These are phyloP conservation scores for Odontophorus gujanensis DNA, from an alignment of 2,113 vertebrate species.

Conservation along the genomic window DNA sequence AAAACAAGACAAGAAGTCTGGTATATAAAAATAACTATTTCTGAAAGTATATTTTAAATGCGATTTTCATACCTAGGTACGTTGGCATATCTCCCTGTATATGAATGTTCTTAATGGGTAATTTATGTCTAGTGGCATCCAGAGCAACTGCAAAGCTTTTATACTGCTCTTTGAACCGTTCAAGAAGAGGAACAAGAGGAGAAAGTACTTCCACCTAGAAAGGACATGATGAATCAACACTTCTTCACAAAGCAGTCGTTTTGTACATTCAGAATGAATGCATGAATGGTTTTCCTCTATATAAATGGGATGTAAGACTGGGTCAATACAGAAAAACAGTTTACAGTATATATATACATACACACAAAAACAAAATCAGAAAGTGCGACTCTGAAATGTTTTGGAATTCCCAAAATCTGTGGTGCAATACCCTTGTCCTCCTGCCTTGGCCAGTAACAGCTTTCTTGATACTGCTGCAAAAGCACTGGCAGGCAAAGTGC, in stretches of 20 bases:
- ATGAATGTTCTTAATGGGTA: slow-evolving; percentile 85
- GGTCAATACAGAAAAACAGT: not conserved
- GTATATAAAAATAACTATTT: not conserved
- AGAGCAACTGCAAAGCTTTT: slow-evolving; percentile 82
- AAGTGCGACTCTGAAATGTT: not conserved
- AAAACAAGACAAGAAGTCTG: not conserved
- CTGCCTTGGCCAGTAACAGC: not conserved
- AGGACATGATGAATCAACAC: not conserved
- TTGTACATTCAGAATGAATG: not conserved
- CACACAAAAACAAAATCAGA: not conserved
- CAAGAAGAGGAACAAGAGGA: slow-evolving; percentile 71
- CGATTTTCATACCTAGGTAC: slow-evolving; percentile 83
- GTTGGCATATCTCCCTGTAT: slow-evolving; percentile 71
- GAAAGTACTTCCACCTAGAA: slow-evolving; percentile 80
- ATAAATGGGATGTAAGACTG: not conserved
- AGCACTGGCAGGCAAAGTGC: not conserved
- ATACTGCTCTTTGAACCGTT: slow-evolving; percentile 82
- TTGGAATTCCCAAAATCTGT: not conserved
- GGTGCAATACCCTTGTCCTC: not conserved
- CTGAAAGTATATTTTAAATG: not conserved
- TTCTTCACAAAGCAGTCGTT: not conserved
- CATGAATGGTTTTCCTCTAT: not conserved
- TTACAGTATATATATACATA: not conserved
- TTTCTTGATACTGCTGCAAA: not conserved
- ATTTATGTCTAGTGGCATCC: slow-evolving; percentile 84